Evolutionary conservation across 2,888 invertebrate genomes (phyloP), one percentile per base, ranked within the genome.

Genomic region (Bombylius major): DNA sequence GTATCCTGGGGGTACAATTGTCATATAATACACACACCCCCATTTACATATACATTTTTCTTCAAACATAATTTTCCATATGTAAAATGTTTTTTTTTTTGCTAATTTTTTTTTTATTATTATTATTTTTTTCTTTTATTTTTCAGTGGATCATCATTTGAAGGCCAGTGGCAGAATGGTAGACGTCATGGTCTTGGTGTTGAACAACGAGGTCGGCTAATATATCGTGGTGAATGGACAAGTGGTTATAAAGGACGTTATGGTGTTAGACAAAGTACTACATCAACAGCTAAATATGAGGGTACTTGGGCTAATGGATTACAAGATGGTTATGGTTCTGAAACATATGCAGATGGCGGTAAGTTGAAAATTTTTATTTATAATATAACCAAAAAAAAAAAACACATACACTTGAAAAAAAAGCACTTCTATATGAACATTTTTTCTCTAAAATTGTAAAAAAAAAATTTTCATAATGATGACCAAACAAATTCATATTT

Each of bases 101-200:
- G 1, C 39, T 42, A 11, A 42, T 11, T 11, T 11, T 11, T 7
- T 11, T 42, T 42, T 11, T 36, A 36, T 36, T 36, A 5, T 36
- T 36, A 6, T 5, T 36, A 5, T 11, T 8, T 7, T 11, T 42
- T 5, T 42, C 1, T 42, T 42, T 42, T 42, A 4, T 9, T 36
- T 53, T 32, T 47, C 11, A 93, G 92, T 75, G 97, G 96, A 54
- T 94, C 94, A 71, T 87, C 90, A 65, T 97, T 87, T 79, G 94
- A 95, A 76, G 99, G 99, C 59, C 96, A 98, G 77, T 99, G 99
- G 99, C 97, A 96, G 77, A 97, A 97, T 74, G 99, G 99, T 62
- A 95, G 97, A 76, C 82, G 98, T 54, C 98, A 99, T 74, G 99
- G 98, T 11, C 79, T 98, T 69, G 99, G 99, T 59, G 91, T 97